Percentiles rank a stretch among this genome's conserved stretches.
These are phyloP conservation scores for Apodemus agrarius DNA, from an alignment of 2,797 vertebrate species.

Conservation along the genomic window DNA sequence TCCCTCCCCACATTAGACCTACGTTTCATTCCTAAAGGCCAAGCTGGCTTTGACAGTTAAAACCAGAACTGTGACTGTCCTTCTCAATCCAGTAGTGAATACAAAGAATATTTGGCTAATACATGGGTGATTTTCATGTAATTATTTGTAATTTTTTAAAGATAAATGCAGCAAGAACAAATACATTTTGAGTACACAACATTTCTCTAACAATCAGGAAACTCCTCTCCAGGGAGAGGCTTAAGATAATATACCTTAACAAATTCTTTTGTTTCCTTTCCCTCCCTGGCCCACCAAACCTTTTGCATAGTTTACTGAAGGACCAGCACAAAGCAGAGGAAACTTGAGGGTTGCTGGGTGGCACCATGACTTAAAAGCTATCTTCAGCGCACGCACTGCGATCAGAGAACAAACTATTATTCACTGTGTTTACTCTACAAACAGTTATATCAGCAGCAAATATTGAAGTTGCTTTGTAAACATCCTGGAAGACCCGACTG, in stretches of 20 bases:
- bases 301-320: neutral
- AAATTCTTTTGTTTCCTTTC: neutral
- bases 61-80: neutral
- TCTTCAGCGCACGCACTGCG: neutral
- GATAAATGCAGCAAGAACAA: neutral
- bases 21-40: neutral
- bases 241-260: conserved; percentile 35
- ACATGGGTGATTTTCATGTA: neutral
- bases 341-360: conserved; percentile 35
- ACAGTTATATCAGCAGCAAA: conserved; percentile 85
- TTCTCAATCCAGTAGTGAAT: neutral
- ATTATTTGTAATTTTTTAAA: neutral
- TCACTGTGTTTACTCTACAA: conserved; percentile 75
- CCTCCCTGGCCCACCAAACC: neutral
- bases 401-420: conserved; percentile 71
- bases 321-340: conserved; percentile 23
- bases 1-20: neutral
- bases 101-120: neutral
- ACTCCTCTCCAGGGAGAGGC: neutral
- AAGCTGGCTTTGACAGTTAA: neutral
- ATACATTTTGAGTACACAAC: neutral
- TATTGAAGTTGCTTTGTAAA: conserved; percentile 84
- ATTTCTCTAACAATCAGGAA: neutral
- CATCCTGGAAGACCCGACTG: conserved; percentile 83
- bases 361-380: conserved; percentile 65